These are phyloP conservation scores for Cosmia pyralina DNA, from an alignment of 2,888 invertebrate genomes.

Conservation along the genomic window DNA sequence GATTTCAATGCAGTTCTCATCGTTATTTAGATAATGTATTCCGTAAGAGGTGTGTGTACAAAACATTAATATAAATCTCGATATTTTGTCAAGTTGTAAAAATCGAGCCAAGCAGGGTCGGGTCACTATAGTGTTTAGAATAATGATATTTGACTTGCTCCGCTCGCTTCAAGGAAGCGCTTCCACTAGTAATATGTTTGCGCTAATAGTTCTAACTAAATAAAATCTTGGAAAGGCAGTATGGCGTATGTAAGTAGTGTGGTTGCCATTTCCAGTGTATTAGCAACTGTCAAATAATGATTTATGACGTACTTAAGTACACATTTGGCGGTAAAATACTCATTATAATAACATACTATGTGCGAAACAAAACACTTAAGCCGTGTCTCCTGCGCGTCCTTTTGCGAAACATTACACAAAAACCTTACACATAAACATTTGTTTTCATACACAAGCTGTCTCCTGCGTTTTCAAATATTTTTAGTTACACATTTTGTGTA, in stretches of 20 bases:
- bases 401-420: too few relatives aligned
- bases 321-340: slow-evolving; percentile 2
- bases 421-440: too few relatives aligned
- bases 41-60: background rate
- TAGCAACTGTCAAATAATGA: slow-evolving; percentile 27
- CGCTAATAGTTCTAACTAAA: background rate
- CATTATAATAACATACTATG: background rate
- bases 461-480: too few relatives aligned
- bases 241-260: slow-evolving; percentile 9
- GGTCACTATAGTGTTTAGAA: background rate
- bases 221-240: slow-evolving; percentile 13
- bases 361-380: background rate
- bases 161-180: background rate
- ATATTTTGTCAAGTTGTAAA: background rate
- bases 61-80: background rate
- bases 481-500: too few relatives aligned
- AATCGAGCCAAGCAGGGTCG: background rate
- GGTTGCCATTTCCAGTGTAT: slow-evolving; percentile 33
- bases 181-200: slow-evolving; percentile 4
- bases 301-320: slow-evolving; percentile 18
- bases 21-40: background rate
- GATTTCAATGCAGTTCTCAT: too few relatives aligned
- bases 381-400: too few relatives aligned
- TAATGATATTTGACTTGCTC: background rate
- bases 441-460: too few relatives aligned